Percentiles rank a stretch among this genome's conserved stretches.
Evolutionary conservation across 1,140 invertebrate genomes (phyloP).

Genomic region (Drosophila pachea): DNA sequence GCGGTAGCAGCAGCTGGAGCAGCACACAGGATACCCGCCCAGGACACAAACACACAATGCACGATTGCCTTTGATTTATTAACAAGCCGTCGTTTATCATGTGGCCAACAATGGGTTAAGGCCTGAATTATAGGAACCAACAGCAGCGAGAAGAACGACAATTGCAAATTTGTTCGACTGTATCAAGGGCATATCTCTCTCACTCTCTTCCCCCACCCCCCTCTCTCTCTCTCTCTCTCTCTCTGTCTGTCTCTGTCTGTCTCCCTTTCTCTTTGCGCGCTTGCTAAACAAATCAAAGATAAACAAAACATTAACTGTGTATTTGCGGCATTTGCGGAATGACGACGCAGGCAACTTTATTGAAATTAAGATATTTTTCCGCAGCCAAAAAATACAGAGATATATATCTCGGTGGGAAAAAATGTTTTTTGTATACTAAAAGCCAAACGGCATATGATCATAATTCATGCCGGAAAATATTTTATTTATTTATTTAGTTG

Average conservation of each 20-base stretch:
- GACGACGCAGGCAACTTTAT: constrained; percentile 44
- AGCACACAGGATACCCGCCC: constrained; percentile 26
- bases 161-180: constrained; percentile 47
- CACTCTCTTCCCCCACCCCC: neutral
- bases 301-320: constrained; percentile 18
- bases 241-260: neutral
- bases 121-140: constrained; percentile 38
- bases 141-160: constrained; percentile 21
- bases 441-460: constrained; percentile 48
- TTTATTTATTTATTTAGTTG: constrained; percentile 26
- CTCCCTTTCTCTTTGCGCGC: too few species aligned
- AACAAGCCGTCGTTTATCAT: constrained; percentile 74
- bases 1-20: constrained; percentile 17
- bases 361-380: constrained; percentile 66
- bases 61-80: constrained; percentile 65
- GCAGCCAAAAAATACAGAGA: constrained; percentile 4
- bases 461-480: constrained; percentile 62
- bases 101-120: constrained; percentile 69
- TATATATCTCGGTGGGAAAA: neutral
- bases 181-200: constrained; percentile 11
- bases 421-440: constrained; percentile 25
- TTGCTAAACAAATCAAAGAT: constrained; percentile 19
- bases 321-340: constrained; percentile 5
- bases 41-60: constrained; percentile 28
- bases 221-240: neutral